Conservation (phyloP, 2,797 vertebrate genomes). For the Spea hammondii region DNA sequence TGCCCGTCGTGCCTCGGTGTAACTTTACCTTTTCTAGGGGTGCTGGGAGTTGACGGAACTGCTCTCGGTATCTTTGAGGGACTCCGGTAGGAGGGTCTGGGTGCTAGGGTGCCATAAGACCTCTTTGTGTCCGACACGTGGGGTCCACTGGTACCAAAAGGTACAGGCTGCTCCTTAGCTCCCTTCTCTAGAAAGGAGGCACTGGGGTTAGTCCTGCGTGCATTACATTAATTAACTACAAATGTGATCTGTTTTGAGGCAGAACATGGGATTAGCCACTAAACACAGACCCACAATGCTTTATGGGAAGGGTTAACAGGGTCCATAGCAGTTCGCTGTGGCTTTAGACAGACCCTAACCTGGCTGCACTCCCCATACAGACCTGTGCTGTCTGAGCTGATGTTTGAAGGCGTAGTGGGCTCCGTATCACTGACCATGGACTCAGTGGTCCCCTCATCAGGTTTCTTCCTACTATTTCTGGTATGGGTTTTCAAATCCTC, state of each 20-base stretch:
- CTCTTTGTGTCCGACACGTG: constrained; percentile 19
- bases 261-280: too few species aligned
- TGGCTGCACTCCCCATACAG: background rate
- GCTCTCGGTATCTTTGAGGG: constrained; percentile 30
- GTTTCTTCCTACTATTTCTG: constrained; percentile 52
- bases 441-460: constrained; percentile 20
- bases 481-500: constrained; percentile 63
- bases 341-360: too few species aligned
- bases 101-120: background rate
- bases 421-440: constrained; percentile 41
- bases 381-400: constrained; percentile 27
- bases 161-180: background rate
- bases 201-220: too few species aligned
- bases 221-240: too few species aligned
- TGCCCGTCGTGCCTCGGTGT: too few species aligned
- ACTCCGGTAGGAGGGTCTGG: constrained; percentile 23
- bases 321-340: too few species aligned
- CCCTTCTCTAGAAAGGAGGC: background rate
- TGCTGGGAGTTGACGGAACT: background rate
- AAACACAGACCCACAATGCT: too few species aligned
- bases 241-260: too few species aligned
- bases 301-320: too few species aligned
- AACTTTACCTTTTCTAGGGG: constrained; percentile 26
- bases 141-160: background rate
- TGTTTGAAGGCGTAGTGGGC: background rate